Conservation (phyloP, 2,113 vertebrate genomes). For the Vulpes lagopus region DNA sequence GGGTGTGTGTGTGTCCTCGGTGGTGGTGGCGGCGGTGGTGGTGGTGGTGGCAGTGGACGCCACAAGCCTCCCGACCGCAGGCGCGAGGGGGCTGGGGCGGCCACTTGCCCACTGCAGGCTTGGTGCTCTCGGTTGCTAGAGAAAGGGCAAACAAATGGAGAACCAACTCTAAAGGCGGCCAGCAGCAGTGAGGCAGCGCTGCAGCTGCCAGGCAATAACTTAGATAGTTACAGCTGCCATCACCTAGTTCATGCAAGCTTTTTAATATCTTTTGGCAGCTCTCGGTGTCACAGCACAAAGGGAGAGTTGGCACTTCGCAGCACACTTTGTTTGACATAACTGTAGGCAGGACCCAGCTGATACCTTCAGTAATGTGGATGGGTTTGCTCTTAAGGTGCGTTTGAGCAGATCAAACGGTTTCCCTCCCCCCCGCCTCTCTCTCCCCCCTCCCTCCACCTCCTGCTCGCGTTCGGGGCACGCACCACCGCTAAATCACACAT, state of each 20-base stretch:
- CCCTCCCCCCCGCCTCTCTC: not conserved
- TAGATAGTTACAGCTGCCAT: conserved; percentile 92
- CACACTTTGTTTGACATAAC: conserved; percentile 93
- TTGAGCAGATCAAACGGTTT: conserved; percentile 82
- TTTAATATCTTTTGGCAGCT: conserved; percentile 93
- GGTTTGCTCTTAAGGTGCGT: conserved; percentile 88
- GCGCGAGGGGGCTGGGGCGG: conserved; percentile 85
- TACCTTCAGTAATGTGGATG: conserved; percentile 88
- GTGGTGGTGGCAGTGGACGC: not conserved
- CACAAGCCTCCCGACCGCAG: conserved; percentile 84
- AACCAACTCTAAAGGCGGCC: conserved; percentile 87
- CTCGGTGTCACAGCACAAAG: conserved; percentile 91
- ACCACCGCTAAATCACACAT: conserved; percentile 83
- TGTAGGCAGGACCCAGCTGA: conserved; percentile 92
- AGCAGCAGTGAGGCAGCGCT: conserved; percentile 88
- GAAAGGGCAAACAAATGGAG: conserved; percentile 90
- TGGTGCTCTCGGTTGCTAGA: conserved; percentile 86
- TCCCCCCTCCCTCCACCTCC: not conserved
- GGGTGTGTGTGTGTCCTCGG: conserved; percentile 82
- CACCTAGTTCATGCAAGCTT: conserved; percentile 92
- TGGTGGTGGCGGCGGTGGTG: not conserved
- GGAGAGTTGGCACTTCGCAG: conserved; percentile 90
- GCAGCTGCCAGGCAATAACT: conserved; percentile 93
- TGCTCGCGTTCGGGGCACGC: conserved; percentile 50
- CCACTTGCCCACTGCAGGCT: conserved; percentile 83